Evolutionary conservation across 1,140 invertebrate genomes (phyloP), one percentile per base, ranked within the genome.

Genomic region (Neodiprion pinetum): DNA sequence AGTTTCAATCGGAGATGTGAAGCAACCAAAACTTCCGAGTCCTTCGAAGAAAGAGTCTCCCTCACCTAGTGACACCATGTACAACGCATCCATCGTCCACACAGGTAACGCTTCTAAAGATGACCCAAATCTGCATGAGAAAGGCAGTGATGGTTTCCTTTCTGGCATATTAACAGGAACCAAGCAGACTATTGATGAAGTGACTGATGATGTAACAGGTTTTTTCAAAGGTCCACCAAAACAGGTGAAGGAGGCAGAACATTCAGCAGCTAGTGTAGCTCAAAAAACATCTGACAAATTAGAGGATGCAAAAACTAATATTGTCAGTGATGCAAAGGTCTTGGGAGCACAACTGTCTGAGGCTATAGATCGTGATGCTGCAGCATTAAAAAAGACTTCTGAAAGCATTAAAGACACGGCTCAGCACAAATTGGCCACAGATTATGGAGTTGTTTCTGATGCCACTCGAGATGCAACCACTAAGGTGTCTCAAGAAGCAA

Each of bases 171-270:
- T 71, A 7, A 79, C 80, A 76, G 76, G 80, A 47, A 82, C 83
- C 70, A 83, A 86, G 70, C 78, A 81, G 50, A 72, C 78, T 21
- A 78, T 80, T 67, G 77, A 80, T 74, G 81, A 85, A 49, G 77
- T 72, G 67, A 72, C 81, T 14, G 80, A 84, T 53, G 83, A 84
- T 70, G 75, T 86, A 11, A 83, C 83, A n/a, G 78, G 83, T 69
- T 78, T 83, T 70, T 70, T 82, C 14, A 79, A 73, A n/a, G 72
- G 75, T 14, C 72, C 72, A 65, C n/a, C 73, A 74, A 23, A 75
- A 28, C 70, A 74, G 61, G 72, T 12, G 53, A n/a, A 73, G 9
- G 21, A 73, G 14, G 69, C 71, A 21, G 71, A 73, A 71, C 48
- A 10, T 61, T 61, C 47, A n/a, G 67, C 14, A 17, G 17, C 21